Conservation (phyloP, 2,888 invertebrate genomes). For the Glyphotaelius pellucidus region DNA sequence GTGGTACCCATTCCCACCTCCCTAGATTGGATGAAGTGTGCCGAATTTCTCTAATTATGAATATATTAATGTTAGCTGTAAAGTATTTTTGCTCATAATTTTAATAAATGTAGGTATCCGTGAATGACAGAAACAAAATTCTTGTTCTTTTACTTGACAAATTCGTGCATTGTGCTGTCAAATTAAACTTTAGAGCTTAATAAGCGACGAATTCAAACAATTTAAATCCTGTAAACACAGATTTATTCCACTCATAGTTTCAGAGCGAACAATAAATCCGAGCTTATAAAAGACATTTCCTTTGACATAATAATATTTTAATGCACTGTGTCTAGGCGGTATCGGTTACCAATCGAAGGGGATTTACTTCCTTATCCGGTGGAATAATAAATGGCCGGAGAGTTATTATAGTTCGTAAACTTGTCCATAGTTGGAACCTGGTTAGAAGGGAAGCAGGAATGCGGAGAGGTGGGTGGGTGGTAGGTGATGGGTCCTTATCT, state of each 20-base stretch:
- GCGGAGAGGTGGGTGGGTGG: background rate
- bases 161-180: background rate
- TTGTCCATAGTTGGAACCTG: background rate
- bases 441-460: background rate
- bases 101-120: no score
- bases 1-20: no score
- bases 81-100: no score
- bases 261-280: background rate
- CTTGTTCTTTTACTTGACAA: no score
- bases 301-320: background rate
- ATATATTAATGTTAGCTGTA: no score
- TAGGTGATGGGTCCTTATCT: slow-evolving; percentile 15
- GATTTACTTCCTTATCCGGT: slow-evolving; percentile 15
- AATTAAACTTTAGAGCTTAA: background rate
- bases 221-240: background rate
- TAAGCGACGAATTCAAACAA: background rate
- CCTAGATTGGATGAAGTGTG: no score
- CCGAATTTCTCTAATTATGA: no score
- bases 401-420: slow-evolving; percentile 20
- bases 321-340: slow-evolving; percentile 13
- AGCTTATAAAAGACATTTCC: background rate
- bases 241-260: background rate
- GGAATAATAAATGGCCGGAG: slow-evolving; percentile 25
- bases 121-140: no score
- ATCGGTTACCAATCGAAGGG: background rate